Conservation (phyloP, 2,797 vertebrate species). For the Rhadinocentrus ornatus region DNA sequence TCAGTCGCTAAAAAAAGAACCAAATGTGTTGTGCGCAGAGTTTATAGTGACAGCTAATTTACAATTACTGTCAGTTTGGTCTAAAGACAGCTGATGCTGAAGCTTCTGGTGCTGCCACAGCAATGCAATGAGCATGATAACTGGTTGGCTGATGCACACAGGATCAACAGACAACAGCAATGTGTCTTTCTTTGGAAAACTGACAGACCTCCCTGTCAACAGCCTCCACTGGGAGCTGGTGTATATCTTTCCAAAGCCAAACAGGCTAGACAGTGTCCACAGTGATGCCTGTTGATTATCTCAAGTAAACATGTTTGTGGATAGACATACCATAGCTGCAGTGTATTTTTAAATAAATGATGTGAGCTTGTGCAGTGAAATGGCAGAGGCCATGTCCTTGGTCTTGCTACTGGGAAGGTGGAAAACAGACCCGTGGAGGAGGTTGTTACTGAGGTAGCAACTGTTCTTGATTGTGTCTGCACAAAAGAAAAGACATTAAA, state of each 20-base stretch:
- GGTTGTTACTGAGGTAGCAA: neutral
- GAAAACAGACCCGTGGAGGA: neutral
- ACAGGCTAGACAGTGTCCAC: slow-evolving; percentile 27
- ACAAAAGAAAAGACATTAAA: neutral
- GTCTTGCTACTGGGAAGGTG: slow-evolving; percentile 6
- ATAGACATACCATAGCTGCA: neutral
- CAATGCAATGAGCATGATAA: slow-evolving; percentile 10
- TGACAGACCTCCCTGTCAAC: slow-evolving; percentile 53
- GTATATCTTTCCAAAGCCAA: slow-evolving; percentile 26
- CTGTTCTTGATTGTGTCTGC: neutral
- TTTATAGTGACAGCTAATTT: slow-evolving; percentile 53
- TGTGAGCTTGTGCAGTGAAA: slow-evolving; percentile 12
- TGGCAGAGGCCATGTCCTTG: slow-evolving; percentile 13
- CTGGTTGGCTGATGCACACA: slow-evolving; percentile 28
- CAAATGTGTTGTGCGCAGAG: slow-evolving; percentile 32
- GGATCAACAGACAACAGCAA: slow-evolving; percentile 43
- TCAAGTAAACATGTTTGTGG: slow-evolving; percentile 24
- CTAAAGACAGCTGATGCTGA: slow-evolving; percentile 31
- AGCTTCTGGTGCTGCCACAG: slow-evolving; percentile 26
- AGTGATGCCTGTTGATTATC: slow-evolving; percentile 36
- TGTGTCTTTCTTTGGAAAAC: slow-evolving; percentile 37
- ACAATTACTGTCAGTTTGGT: slow-evolving; percentile 42
- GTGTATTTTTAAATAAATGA: slow-evolving; percentile 23
- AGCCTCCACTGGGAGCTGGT: slow-evolving; percentile 26
- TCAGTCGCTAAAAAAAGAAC: slow-evolving; percentile 26